Percentiles rank a stretch among this genome's conserved stretches.
Conservation (phyloP, 1,140 invertebrate genomes). For the Heterodera schachtii region DNA sequence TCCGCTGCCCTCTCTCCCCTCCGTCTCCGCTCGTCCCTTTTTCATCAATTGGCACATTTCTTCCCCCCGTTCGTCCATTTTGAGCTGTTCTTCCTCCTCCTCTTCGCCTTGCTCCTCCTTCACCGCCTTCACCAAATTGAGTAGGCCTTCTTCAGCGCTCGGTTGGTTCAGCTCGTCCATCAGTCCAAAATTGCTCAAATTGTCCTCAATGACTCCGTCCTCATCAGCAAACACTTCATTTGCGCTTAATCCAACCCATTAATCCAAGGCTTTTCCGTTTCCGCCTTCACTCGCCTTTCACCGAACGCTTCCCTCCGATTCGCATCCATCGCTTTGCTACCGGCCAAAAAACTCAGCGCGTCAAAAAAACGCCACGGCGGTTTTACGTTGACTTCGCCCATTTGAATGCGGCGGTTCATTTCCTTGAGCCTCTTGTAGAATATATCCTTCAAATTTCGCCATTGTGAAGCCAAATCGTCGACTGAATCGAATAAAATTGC, state of each 20-base stretch:
- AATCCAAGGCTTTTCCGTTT: background rate
- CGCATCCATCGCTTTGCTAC: constrained; percentile 13
- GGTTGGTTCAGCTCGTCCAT: background rate
- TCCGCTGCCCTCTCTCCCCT: background rate
- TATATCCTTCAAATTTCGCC: constrained; percentile 24
- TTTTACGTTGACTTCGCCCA: background rate
- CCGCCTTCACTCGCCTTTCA: background rate
- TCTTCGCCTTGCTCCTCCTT: background rate
- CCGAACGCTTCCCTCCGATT: constrained; percentile 1
- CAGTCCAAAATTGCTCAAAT: background rate
- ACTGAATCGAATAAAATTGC: too few species aligned
- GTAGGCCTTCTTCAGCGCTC: background rate
- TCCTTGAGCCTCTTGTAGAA: constrained; percentile 21
- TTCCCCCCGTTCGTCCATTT: background rate
- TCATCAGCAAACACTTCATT: background rate
- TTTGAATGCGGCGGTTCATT: background rate
- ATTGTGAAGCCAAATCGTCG: constrained; percentile 16
- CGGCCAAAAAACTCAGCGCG: constrained; percentile 18
- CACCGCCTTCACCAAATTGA: background rate
- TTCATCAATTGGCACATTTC: background rate
- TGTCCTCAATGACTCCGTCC: background rate
- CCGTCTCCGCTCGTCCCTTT: background rate
- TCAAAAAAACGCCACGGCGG: constrained; percentile 18
- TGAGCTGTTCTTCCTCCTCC: background rate
- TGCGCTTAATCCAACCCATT: background rate